Evolutionary conservation across 2,113 vertebrate genomes (phyloP), one percentile per base, ranked within the genome.

Genomic region (Ondatra zibethicus): DNA sequence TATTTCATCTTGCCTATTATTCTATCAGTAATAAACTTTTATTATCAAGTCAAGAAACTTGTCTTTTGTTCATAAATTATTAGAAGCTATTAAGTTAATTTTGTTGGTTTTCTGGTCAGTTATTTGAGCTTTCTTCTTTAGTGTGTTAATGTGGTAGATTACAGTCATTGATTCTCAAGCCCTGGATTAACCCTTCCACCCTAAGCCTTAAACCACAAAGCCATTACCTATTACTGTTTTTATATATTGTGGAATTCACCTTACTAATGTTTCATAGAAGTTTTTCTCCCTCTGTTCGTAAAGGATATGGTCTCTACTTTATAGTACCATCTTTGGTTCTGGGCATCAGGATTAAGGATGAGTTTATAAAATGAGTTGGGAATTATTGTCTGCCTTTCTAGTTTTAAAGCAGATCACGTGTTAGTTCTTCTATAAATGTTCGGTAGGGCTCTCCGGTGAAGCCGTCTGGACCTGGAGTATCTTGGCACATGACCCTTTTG

Each of bases 331-430:
- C 47, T 55, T 36, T 21, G 47, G 31, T 36, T 52, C 47, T 52
- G 76, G 75, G 72, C 77, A 45, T 75, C 66, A 87, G 68, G 13
- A 36, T 82, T 82, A 91, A 82, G 23, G 12, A 29, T 88, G 65
- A 73, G 17, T 95, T 94, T 77, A 75, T 75, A 91, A 88, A 96
- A 65, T 58, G 29, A 61, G 47, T 66, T 68, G 47, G 52, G 17
- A 92, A 73, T 10, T 81, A 16, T 29, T 92, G 77, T 66, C 14
- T 72, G 31, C 21, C 91, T 27, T 85, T 89, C 14, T 84, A 55
- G 6, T 91, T 92, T n/a, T 63, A 33, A 89, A 84, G 50, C 3
- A 66, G 70, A 73, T 7, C 36, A 88, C 42, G 23, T 68, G 25
- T 2, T 73, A 87, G 68, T 95, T 95, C 42, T 91, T 94, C 75